Evolutionary conservation across 2,797 vertebrate species (phyloP), one percentile per base, ranked within the genome.

Genomic region (Anas bahamensis): DNA sequence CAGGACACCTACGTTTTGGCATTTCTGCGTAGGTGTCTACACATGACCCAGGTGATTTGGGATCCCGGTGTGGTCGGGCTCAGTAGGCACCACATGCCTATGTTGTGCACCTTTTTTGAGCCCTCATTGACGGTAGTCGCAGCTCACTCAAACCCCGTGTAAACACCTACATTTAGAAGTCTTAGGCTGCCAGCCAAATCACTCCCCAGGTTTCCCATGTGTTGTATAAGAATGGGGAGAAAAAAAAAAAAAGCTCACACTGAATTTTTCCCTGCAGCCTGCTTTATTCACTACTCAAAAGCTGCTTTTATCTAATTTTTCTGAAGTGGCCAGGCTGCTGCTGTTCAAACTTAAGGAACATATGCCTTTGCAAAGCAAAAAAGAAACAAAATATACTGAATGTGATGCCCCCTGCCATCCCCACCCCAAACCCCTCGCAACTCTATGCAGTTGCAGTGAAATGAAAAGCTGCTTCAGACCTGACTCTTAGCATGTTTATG

Each of bases 221-320:
- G 55, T 55, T 74, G 50, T 41, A 21, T 24, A 55, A 81, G 70
- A 80, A 52, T 5, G 37, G 50, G 48, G 7, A 26, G 14, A 48
- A 63, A 46, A 24, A 48, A 35, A 35, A 35, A 46, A 22, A 46
- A 46, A 23, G 42, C 55, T 83, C 70, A 7, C 0, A 2, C 76
- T 86, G 85, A 94, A 77, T 77, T 95, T 69, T 68, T 11, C 68
- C 80, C 81, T 16, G 44, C 61, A 82, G 65, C 59, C 69, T 59
- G 72, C 65, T 85, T 89, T 69, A 59, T 78, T 83, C 65, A 8
- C 50, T 42, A 55, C 69, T 52, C 57, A 68, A 68, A 82, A 78
- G 44, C 66, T 74, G 78, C 35, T 80, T 92, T 93, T 59, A 69
- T 66, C 78, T 77, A 42, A 9, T 33, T 66, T 72, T 46, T 55